A percentile compares a stretch with the other conserved stretches of the same genome.
phyloP scores from a whole-genome alignment of 2,113 vertebrate genomes.

The Peromyscus californicus region DNA sequence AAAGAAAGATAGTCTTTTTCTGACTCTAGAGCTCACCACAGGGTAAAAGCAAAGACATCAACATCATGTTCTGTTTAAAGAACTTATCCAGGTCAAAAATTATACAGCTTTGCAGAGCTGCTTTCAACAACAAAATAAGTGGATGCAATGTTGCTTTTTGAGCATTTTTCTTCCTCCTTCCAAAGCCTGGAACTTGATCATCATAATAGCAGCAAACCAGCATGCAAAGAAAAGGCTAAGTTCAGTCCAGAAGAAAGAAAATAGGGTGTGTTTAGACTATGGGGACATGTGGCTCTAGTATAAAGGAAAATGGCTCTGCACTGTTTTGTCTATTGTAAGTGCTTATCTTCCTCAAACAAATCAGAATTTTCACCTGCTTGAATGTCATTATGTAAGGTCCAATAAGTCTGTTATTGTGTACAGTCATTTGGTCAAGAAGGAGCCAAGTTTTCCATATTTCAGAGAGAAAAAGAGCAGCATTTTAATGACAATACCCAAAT shows the following conservation, averaged over 20 bases:
- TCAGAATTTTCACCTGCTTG: conserved; percentile 20
- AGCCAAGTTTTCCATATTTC: conserved; percentile 70
- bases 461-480: conserved; percentile 40
- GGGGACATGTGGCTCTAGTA: background rate
- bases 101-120: background rate
- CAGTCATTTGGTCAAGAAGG: conserved; percentile 58
- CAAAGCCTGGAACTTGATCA: background rate
- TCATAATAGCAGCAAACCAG: background rate
- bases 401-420: conserved; percentile 67
- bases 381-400: conserved; percentile 47
- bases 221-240: background rate
- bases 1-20: background rate
- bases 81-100: conserved; percentile 31
- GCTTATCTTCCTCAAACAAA: background rate
- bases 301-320: background rate
- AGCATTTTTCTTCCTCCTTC: background rate
- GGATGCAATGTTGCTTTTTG: background rate
- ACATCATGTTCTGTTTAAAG: background rate
- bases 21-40: background rate
- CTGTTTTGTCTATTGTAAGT: background rate
- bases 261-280: background rate
- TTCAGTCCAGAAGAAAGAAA: background rate
- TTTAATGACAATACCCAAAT: conserved; percentile 19
- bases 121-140: background rate
- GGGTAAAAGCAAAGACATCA: conserved; percentile 44